Base-by-base conservation (phyloP, 2,888 invertebrate species). In the Oxyteleia sp. region DNA sequence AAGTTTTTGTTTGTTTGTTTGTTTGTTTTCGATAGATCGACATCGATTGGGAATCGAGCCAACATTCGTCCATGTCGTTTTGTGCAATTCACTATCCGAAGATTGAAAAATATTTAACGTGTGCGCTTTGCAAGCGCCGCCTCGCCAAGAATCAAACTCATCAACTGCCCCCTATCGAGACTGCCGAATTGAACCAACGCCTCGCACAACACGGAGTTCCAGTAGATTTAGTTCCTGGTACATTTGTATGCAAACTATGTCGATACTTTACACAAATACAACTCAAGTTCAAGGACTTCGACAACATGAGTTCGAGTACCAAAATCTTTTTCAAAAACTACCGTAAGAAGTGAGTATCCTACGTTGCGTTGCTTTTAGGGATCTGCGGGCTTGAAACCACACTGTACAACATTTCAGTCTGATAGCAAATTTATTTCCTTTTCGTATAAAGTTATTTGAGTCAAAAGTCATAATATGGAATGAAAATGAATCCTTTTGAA, bases 211-310 rank as follows among this genome's bases (percentile, higher is more conserved):
- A 96, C 85, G 95, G 95, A 1, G 94, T 98, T 61, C 97, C 97
- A 0, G 96, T 96, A 11, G 94, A 94, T 88, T 94, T 97, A 88
- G 92, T 94, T 0, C 95, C 96, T 87, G 96, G 96, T 79, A 96
- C 96, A 0, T 96, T 97, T 61, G 95, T 97, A 47, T 98, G 98
- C 93, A 97, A 97, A 93, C 93, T 96, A 20, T 98, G 97, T 89
- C 95, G 96, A 74, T 96, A 96, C 93, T 97, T 96, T 93, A 96
- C 96, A 87, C 95, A 96, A 81, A 92, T 97, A 63, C 94, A 96
- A 76, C 94, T 96, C 88, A 96, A 96, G 80, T 95, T 92, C 85
- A 91, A 90, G 66, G 93, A 94, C 59, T 87, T 92, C 11, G 90
- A 94, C 90, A 90, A 93, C 89, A 85, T 94, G 94, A 88, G 93